Percentiles rank a stretch among this genome's conserved stretches.
phyloP scores from a whole-genome alignment of 2,113 vertebrate species.

The Lathamus discolor region DNA sequence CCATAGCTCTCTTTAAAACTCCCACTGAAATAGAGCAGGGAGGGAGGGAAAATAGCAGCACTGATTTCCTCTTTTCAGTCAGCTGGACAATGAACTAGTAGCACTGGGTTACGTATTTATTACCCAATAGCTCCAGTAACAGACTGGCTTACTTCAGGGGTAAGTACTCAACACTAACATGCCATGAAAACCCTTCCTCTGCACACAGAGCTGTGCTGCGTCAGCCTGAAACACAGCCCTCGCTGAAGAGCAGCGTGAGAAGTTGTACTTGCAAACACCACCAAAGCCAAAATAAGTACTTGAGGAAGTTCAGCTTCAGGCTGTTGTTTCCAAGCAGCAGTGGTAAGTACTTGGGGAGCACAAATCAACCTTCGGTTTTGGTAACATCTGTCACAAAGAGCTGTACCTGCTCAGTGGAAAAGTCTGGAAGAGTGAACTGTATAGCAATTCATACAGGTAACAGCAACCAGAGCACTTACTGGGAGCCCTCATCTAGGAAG shows the following conservation, averaged over 20 bases:
- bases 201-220: not conserved
- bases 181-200: not conserved
- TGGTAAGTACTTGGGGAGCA: accelerated
- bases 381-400: not conserved
- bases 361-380: not conserved
- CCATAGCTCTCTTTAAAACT: not conserved
- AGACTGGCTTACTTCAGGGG: not conserved
- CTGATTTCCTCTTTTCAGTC: not conserved
- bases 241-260: not conserved
- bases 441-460: not conserved
- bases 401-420: not conserved
- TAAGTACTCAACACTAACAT: accelerated
- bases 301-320: not conserved
- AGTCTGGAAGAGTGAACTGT: not conserved
- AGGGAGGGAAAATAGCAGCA: not conserved
- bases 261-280: not conserved
- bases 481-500: not conserved
- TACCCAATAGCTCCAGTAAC: not conserved
- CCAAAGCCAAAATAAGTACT: not conserved
- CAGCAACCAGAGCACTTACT: not conserved
- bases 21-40: not conserved
- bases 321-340: not conserved
- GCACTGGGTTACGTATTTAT: not conserved
- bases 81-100: not conserved
- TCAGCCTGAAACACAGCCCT: not conserved